Evolutionary conservation across 2,797 vertebrate species (phyloP).

Genomic region (Jordanella pulchra): DNA sequence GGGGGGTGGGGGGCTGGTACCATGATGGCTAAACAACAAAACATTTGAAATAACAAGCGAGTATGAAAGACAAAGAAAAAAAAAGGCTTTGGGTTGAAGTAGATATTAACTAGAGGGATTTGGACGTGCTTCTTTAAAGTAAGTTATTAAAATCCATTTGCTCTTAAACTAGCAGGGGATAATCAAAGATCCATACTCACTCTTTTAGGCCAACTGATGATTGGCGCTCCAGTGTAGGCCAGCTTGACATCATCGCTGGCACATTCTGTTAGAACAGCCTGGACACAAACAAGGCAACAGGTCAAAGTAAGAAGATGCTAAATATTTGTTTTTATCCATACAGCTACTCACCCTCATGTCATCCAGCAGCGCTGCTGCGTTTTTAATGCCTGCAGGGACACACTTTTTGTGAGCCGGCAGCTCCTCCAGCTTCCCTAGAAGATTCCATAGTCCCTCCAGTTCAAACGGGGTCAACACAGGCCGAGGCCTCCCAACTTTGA

Average conservation of each 20-base stretch:
- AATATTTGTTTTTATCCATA: background rate
- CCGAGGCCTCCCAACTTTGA: conserved; percentile 36
- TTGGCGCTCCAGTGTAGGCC: conserved; percentile 93
- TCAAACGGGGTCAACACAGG: conserved; percentile 89
- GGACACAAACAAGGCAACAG: conserved; percentile 8
- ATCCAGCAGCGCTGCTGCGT: conserved; percentile 87
- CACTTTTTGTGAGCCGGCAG: conserved; percentile 93
- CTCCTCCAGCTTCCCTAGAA: conserved; percentile 92
- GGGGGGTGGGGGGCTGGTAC: conserved; percentile 73
- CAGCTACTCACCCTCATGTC: conserved; percentile 85
- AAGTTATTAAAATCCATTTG: background rate
- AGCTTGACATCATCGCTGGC: conserved; percentile 85
- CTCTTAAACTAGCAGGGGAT: background rate
- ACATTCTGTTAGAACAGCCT: conserved; percentile 88
- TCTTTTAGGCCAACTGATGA: conserved; percentile 95
- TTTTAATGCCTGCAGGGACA: conserved; percentile 90
- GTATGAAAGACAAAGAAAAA: background rate
- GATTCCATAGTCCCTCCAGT: conserved; percentile 92
- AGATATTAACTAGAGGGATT: background rate
- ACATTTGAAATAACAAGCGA: background rate
- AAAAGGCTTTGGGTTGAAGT: background rate
- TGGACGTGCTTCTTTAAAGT: background rate
- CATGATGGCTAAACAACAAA: conserved; percentile 74
- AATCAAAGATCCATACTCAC: conserved; percentile 59
- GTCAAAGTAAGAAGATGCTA: background rate